phyloP scores from a whole-genome alignment of 1,140 invertebrate genomes.

The Solen grandis region DNA sequence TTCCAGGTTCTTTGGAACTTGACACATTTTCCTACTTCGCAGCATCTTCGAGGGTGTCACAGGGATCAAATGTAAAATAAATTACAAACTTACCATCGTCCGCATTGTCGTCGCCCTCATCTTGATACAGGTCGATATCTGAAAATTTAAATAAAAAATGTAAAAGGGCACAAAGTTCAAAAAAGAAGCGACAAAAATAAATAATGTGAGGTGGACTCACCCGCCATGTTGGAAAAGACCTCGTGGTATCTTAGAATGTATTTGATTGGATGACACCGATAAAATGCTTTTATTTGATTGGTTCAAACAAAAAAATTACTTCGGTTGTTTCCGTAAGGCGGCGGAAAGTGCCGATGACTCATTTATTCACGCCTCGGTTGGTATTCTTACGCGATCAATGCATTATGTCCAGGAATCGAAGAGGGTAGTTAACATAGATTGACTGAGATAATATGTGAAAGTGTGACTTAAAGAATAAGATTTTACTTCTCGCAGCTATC shows the following conservation, averaged over 20 bases:
- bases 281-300: slow-evolving; percentile 68
- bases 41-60: slow-evolving; percentile 57
- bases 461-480: too few species aligned
- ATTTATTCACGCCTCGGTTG: slow-evolving; percentile 43
- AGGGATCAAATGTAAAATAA: slow-evolving; percentile 57
- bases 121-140: slow-evolving; percentile 79
- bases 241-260: slow-evolving; percentile 72
- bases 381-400: background rate
- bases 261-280: slow-evolving; percentile 73
- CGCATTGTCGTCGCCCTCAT: slow-evolving; percentile 73
- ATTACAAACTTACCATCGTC: slow-evolving; percentile 77
- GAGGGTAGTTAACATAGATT: too few species aligned
- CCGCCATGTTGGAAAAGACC: slow-evolving; percentile 80
- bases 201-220: slow-evolving; percentile 79
- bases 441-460: too few species aligned
- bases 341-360: slow-evolving; percentile 71
- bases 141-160: slow-evolving; percentile 70
- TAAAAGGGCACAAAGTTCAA: slow-evolving; percentile 68
- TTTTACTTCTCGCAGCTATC: too few species aligned
- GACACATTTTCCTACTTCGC: slow-evolving; percentile 70
- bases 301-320: slow-evolving; percentile 63
- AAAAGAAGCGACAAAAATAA: slow-evolving; percentile 74
- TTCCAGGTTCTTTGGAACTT: background rate
- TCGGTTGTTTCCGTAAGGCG: slow-evolving; percentile 60
- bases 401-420: too few species aligned